Evolutionary conservation across 2,888 invertebrate genomes (phyloP).

Genomic region (Smittia aterrima): DNA sequence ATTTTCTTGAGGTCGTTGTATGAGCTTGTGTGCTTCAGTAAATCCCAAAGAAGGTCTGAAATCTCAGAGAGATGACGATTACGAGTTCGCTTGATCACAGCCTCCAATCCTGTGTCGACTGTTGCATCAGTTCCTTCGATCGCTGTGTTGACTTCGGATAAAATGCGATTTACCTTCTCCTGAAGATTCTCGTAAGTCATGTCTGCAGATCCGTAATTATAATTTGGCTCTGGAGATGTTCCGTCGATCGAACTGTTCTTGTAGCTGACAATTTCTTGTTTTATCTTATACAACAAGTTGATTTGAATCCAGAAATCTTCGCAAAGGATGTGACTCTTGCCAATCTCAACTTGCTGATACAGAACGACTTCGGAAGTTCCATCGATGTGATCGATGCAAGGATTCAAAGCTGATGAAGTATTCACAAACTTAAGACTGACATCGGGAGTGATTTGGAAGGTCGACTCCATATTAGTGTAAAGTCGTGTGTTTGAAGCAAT

Average conservation of each 20-base stretch:
- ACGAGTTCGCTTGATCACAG: conserved; percentile 49
- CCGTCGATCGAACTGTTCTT: conserved; percentile 45
- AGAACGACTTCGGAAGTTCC: conserved; percentile 48
- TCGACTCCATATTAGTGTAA: conserved; percentile 46
- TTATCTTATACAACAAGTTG: conserved; percentile 48
- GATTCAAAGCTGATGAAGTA: conserved; percentile 45
- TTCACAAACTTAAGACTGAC: conserved; percentile 48
- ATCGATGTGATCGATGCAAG: conserved; percentile 48
- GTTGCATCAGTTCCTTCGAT: conserved; percentile 45
- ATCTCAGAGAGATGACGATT: conserved; percentile 48
- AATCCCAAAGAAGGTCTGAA: conserved; percentile 52
- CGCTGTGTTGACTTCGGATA: conserved; percentile 48
- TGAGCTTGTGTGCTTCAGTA: conserved; percentile 48
- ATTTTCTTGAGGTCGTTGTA: conserved; percentile 14
- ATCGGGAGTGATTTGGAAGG: conserved; percentile 48
- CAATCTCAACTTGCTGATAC: conserved; percentile 48
- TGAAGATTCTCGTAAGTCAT: conserved; percentile 46
- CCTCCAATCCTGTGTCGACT: conserved; percentile 49
- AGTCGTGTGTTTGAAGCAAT: conserved; percentile 42
- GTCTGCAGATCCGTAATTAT: conserved; percentile 48
- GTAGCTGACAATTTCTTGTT: conserved; percentile 50
- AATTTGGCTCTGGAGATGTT: conserved; percentile 46
- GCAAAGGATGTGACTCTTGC: conserved; percentile 46
- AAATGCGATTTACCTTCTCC: conserved; percentile 46
- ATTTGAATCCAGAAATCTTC: conserved; percentile 51